Evolutionary conservation across 2,113 vertebrate species (phyloP).

Genomic region (Heteronetta atricapilla): DNA sequence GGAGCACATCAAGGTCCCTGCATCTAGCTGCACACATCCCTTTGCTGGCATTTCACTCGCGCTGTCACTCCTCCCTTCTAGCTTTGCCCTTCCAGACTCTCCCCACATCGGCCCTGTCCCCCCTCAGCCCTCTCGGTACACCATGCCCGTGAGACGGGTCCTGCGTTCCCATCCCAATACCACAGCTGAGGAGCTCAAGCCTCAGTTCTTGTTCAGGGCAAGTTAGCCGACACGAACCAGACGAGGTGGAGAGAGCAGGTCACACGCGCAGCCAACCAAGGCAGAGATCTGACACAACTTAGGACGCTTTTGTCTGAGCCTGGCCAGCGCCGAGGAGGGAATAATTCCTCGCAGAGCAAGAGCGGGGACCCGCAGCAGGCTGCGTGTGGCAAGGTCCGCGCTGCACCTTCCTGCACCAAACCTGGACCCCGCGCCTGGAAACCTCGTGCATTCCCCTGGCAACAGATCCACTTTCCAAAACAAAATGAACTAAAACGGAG

Average conservation of each 20-base stretch:
- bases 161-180: neutral
- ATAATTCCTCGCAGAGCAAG: neutral
- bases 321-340: neutral
- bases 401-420: conserved; percentile 26
- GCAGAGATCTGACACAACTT: neutral
- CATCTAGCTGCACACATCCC: neutral
- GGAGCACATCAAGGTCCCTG: neutral
- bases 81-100: neutral
- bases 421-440: conserved; percentile 45
- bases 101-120: neutral
- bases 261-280: neutral
- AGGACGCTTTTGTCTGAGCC: neutral
- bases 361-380: neutral
- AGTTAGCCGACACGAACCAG: neutral
- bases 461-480: conserved; percentile 57
- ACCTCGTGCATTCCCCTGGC: conserved; percentile 47
- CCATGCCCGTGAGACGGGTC: rapidly evolving
- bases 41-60: neutral
- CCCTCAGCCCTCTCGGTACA: neutral
- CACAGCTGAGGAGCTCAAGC: neutral
- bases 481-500: conserved; percentile 40
- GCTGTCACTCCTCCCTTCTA: neutral
- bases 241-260: neutral
- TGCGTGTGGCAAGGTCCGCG: conserved; percentile 45
- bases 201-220: neutral